Evolutionary conservation across 1,140 invertebrate genomes (phyloP), one percentile per base, ranked within the genome.

Genomic region (Nephotettix cincticeps): DNA sequence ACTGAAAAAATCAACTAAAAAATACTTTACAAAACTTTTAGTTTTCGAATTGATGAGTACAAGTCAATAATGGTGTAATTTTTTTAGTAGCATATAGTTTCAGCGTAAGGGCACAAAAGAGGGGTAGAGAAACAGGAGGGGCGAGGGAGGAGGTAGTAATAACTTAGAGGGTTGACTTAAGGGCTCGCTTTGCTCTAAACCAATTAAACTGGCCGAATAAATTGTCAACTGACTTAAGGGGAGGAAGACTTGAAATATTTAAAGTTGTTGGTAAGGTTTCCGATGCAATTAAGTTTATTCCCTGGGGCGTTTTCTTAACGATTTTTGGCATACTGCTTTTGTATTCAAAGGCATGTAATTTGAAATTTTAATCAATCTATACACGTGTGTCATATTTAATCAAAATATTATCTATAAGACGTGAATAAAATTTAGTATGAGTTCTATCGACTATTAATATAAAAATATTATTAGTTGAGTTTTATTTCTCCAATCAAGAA

Each of bases 101-200:
- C n/a, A 11, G 40, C 40, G 40, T 9, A n/a, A 43, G 40, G 9
- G 9, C 40, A 11, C 9, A 9, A n/a, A 11, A n/a, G 40, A 11
- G 21, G 47, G 13, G 13, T 54, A 54, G n/a, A 19, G 47, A 4
- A 43, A 43, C 9, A 11, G 47, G 21, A 19, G 13, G 19, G 19
- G 47, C 6, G 23, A 21, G 47, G 47, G 47, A n/a, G 6, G 47
- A 11, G 11, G 23, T 4, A n/a, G 47, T 19, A 54, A 54, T 54
- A 54, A 54, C 21, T 54, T n/a, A 54, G 21, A 54, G 47, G 47
- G 47, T 54, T 54, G 47, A 54, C 11, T 54, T 54, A 54, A 54
- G 47, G 9, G 47, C 47, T 54, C 19, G 47, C 47, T 54, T 6
- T 19, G 47, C 47, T 54, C 47, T 54, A 21, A 54, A 54, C 47